Conservation (phyloP, 1,140 invertebrate genomes). For the Psilanteris sp. region DNA sequence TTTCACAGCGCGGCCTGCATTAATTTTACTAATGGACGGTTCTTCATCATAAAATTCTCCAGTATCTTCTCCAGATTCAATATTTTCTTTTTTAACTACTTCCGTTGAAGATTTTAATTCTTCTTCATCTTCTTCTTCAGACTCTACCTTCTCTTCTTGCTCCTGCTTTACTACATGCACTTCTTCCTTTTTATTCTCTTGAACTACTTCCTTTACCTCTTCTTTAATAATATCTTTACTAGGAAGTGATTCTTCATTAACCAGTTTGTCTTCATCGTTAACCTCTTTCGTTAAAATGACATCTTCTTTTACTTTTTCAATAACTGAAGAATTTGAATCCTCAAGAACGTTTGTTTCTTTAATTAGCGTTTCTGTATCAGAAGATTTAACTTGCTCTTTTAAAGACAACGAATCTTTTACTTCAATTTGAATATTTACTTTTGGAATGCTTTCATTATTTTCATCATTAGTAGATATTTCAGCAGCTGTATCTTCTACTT, state of each 20-base stretch:
- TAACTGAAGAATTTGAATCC: no score
- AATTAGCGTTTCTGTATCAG: no score
- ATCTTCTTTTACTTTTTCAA: no score
- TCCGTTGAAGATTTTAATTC: conserved; percentile 17
- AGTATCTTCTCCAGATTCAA: conserved; percentile 62
- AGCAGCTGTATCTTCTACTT: no score
- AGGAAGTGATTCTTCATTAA: not conserved
- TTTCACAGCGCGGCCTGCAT: conserved; percentile 73
- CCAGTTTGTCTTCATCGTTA: not conserved
- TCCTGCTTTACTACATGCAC: conserved; percentile 39
- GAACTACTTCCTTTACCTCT: conserved; percentile 20
- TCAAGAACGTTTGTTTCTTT: no score
- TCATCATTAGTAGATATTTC: no score
- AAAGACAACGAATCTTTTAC: no score
- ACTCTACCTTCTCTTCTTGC: conserved; percentile 55
- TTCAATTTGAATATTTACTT: no score
- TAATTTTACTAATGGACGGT: conserved; percentile 73
- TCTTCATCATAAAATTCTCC: conserved; percentile 77
- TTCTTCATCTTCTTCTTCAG: conserved; percentile 59
- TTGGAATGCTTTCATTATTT: no score
- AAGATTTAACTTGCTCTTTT: no score
- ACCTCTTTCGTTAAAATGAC: no score
- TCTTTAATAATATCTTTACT: conserved; percentile 23
- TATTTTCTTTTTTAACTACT: conserved; percentile 75
- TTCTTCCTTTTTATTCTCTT: conserved; percentile 26